phyloP scores from a whole-genome alignment of 2,113 vertebrate genomes.

The Esox niger region DNA sequence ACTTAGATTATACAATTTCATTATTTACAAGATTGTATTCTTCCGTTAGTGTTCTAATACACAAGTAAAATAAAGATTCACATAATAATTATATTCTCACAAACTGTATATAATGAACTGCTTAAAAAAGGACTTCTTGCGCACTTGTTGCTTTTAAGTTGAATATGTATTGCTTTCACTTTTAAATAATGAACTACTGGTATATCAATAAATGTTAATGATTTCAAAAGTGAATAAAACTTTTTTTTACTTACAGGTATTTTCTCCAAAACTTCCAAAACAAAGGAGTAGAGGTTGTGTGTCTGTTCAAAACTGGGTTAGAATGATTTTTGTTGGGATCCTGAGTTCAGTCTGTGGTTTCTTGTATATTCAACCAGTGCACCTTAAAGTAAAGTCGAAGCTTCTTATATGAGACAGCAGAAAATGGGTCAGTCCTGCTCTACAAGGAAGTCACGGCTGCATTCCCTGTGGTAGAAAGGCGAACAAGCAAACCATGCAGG shows the following conservation, averaged over 20 bases:
- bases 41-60: neutral
- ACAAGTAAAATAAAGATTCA: neutral
- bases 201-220: neutral
- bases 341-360: neutral
- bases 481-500: conserved; percentile 1
- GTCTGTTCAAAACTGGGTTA: neutral
- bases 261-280: neutral
- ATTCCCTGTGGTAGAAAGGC: conserved; percentile 21
- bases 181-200: too few relatives aligned
- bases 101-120: neutral
- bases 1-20: too few relatives aligned
- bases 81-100: neutral
- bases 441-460: conserved; percentile 50
- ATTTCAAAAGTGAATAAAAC: neutral
- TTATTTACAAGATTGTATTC: neutral
- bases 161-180: too few relatives aligned
- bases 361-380: neutral
- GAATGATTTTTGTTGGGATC: too few relatives aligned
- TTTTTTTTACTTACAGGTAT: neutral
- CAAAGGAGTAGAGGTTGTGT: neutral
- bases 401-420: neutral
- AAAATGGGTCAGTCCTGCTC: conserved; percentile 38
- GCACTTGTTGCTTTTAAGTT: too few relatives aligned
- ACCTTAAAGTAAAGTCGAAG: conserved; percentile 13
- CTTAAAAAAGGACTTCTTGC: neutral